Conservation (phyloP, 2,888 invertebrate genomes). For the Drosophila peninsularis region DNA sequence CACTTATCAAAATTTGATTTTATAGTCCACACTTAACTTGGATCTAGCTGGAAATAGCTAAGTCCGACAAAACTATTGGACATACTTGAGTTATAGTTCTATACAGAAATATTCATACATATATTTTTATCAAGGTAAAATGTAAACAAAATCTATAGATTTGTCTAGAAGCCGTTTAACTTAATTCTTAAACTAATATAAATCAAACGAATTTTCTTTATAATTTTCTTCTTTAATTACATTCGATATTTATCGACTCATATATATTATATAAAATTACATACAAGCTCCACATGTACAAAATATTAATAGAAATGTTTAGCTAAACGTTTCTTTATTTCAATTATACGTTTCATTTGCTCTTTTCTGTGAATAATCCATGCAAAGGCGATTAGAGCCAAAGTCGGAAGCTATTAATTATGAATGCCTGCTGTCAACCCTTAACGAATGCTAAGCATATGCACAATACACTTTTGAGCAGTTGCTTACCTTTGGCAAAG, state of each 20-base stretch:
- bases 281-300: background rate
- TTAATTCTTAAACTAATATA: background rate
- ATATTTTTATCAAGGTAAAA: no score
- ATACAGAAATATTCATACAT: no score
- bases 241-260: background rate
- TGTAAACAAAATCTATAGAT: no score
- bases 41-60: no score
- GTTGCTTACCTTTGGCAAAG: conserved; percentile 12
- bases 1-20: no score
- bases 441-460: background rate
- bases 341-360: background rate
- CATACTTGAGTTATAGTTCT: no score
- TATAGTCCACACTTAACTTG: no score
- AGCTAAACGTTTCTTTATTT: background rate
- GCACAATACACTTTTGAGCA: background rate
- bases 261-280: no score
- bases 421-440: conserved; percentile 2
- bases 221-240: no score
- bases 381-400: background rate
- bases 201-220: background rate
- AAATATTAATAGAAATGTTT: background rate
- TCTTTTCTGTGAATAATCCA: background rate
- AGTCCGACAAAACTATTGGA: no score
- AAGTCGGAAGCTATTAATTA: conserved; percentile 29
- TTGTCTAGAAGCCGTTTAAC: no score